Evolutionary conservation across 2,888 invertebrate genomes (phyloP).

Genomic region (Athalia circularis): DNA sequence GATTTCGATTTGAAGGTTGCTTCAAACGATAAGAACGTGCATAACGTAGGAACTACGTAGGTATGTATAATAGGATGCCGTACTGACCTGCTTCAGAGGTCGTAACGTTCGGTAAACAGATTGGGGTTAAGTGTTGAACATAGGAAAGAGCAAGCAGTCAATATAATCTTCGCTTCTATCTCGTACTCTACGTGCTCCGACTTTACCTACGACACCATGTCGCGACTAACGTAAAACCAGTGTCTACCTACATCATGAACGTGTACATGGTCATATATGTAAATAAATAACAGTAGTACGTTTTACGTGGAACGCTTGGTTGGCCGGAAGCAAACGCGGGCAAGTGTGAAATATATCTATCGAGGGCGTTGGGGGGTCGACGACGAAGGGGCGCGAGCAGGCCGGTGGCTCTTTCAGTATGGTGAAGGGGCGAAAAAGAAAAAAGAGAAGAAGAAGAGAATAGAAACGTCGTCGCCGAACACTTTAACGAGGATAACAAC

Average conservation of each 20-base stretch:
- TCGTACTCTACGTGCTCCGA: conserved; percentile 26
- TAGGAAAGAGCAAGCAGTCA: conserved; percentile 50
- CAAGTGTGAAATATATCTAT: conserved; percentile 44
- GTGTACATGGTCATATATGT: not conserved
- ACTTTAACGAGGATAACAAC: conserved; percentile 36
- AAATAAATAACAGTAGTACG: not conserved
- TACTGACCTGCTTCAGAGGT: conserved; percentile 35
- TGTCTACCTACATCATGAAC: not conserved
- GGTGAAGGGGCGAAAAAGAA: too few relatives aligned
- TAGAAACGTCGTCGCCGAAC: conserved; percentile 30
- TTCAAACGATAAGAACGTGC: conserved; percentile 5
- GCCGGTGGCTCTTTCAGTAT: too few relatives aligned
- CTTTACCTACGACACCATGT: conserved; percentile 12
- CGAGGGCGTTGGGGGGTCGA: conserved; percentile 32
- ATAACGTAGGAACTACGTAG: not conserved
- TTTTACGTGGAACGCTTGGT: conserved; percentile 26
- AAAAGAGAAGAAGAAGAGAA: too few relatives aligned
- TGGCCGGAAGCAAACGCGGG: conserved; percentile 32
- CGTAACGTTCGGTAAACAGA: conserved; percentile 37
- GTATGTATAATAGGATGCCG: conserved; percentile 14
- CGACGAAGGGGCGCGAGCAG: not conserved
- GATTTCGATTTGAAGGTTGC: not conserved
- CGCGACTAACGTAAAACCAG: not conserved
- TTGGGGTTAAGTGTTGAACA: conserved; percentile 52
- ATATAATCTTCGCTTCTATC: conserved; percentile 47